These are phyloP conservation scores for Ginglymostoma cirratum DNA, from an alignment of 2,113 vertebrate genomes.

Conservation along the genomic window DNA sequence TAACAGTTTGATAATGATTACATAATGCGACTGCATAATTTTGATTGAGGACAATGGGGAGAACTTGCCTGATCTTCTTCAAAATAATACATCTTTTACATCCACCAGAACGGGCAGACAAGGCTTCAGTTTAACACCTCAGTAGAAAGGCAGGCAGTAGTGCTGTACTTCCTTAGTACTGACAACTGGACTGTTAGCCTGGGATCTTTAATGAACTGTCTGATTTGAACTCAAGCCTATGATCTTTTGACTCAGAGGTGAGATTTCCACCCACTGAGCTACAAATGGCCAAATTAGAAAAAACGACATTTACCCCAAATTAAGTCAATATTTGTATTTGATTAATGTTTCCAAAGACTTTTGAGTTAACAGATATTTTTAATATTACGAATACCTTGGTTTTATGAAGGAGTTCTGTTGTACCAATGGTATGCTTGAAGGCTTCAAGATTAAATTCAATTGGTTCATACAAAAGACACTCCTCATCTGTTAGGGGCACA, in stretches of 20 bases:
- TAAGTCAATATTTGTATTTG: not conserved
- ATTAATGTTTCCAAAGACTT: not conserved
- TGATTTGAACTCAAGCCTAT: not conserved
- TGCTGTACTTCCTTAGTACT: not conserved
- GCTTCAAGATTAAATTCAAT: conserved; percentile 71
- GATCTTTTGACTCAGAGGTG: not conserved
- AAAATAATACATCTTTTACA: not conserved
- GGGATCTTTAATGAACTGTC: not conserved
- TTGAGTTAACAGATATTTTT: not conserved
- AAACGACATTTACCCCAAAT: not conserved
- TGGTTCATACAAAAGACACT: conserved; percentile 62
- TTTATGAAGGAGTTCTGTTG: conserved; percentile 66
- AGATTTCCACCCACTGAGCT: not conserved
- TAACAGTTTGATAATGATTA: not conserved
- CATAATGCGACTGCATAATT: not conserved
- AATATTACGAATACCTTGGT: conserved; percentile 65
- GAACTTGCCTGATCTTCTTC: not conserved
- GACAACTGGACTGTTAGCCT: not conserved
- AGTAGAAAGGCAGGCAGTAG: not conserved
- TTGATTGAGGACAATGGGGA: not conserved
- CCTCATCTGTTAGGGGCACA: conserved; percentile 64
- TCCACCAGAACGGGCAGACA: not conserved
- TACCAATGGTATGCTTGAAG: conserved; percentile 60
- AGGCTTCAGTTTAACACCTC: not conserved
- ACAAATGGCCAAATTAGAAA: not conserved